A percentile compares a stretch with the other conserved stretches of the same genome.
Evolutionary conservation across 2,888 invertebrate species (phyloP).

Genomic region (Ligdia adustata): DNA sequence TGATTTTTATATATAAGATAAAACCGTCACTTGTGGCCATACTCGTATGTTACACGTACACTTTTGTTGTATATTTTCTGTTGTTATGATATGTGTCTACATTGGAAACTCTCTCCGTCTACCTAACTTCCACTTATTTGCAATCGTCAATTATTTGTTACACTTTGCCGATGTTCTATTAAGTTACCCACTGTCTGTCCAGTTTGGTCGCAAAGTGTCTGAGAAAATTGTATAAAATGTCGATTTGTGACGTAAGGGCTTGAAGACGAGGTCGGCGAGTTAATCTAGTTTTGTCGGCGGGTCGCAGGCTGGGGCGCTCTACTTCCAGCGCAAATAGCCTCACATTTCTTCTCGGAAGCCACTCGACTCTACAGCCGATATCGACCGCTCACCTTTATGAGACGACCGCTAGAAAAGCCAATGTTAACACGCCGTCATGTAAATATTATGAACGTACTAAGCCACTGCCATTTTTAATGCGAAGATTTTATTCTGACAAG

Average conservation of each 20-base stretch:
- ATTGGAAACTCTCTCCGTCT: no score
- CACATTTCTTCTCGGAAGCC: slow-evolving; percentile 70
- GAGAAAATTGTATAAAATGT: slow-evolving; percentile 40
- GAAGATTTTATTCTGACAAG: slow-evolving; percentile 1
- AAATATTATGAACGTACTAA: slow-evolving; percentile 32
- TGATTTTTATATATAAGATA: no score
- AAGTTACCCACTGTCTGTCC: slow-evolving; percentile 12
- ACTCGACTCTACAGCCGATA: slow-evolving; percentile 68
- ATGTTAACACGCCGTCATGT: slow-evolving; percentile 38
- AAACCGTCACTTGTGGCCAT: no score
- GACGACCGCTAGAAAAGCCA: slow-evolving; percentile 55
- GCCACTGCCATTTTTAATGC: slow-evolving; percentile 31
- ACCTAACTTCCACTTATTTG: no score
- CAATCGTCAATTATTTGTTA: neutral
- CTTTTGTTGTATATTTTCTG: no score
- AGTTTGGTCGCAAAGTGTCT: slow-evolving; percentile 16
- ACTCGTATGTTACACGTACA: no score
- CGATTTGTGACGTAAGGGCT: slow-evolving; percentile 49
- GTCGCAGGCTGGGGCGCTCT: slow-evolving; percentile 56
- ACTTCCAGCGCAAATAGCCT: slow-evolving; percentile 69
- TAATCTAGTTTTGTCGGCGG: slow-evolving; percentile 69
- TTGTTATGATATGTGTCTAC: no score
- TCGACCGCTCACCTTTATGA: slow-evolving; percentile 64
- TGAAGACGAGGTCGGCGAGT: slow-evolving; percentile 57
- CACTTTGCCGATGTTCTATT: neutral